Evolutionary conservation across 2,113 vertebrate species (phyloP).

Genomic region (Pterocles burchelli): DNA sequence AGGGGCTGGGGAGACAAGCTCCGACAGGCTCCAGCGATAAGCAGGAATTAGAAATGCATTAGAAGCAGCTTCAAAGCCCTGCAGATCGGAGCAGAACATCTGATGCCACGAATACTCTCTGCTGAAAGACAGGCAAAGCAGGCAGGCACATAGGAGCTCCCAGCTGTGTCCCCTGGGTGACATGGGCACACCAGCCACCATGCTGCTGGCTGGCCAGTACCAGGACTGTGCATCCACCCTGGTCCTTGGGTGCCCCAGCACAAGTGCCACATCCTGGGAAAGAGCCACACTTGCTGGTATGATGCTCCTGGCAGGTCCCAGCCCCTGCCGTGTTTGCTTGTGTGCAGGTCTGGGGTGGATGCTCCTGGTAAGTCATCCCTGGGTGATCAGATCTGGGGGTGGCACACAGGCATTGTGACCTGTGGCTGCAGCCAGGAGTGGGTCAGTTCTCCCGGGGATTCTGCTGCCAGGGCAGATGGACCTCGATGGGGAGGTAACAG

Average conservation of each 20-base stretch:
- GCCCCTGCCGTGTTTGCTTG: background rate
- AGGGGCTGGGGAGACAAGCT: constrained; percentile 30
- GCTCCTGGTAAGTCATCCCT: background rate
- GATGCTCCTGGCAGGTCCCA: background rate
- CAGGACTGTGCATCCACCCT: rapidly evolving
- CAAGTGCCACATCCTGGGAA: background rate
- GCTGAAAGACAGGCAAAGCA: background rate
- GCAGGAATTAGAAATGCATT: constrained; percentile 68
- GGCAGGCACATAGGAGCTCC: background rate
- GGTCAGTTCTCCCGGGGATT: background rate
- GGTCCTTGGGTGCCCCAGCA: rapidly evolving
- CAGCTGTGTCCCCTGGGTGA: background rate
- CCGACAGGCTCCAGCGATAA: constrained; percentile 32
- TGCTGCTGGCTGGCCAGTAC: rapidly evolving
- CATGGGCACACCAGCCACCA: background rate
- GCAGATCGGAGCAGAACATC: background rate
- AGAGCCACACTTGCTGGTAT: no score
- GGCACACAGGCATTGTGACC: background rate
- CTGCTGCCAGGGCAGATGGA: background rate
- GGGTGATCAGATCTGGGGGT: background rate
- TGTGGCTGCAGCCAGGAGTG: background rate
- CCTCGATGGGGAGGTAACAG: rapidly evolving
- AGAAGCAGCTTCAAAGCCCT: constrained; percentile 39
- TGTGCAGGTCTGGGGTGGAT: background rate
- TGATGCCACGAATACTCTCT: background rate